These are phyloP conservation scores for Panagrolaimus sp. DNA, from an alignment of 1,140 invertebrate genomes.

Conservation along the genomic window DNA sequence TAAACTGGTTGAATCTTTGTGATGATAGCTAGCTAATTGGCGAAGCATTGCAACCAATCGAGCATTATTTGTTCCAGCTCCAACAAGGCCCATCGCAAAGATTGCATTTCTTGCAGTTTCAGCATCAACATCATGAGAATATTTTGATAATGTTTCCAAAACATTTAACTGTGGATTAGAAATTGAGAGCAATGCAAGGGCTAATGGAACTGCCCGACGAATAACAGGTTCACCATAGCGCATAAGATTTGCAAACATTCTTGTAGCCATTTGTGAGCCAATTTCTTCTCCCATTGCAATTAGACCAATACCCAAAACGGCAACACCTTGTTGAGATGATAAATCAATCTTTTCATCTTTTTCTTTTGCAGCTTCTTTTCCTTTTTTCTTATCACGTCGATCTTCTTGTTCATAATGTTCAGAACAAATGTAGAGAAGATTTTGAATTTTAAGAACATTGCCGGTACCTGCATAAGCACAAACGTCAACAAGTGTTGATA, in stretches of 20 bases:
- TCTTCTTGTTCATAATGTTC: conserved; percentile 79
- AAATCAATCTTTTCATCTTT: conserved; percentile 71
- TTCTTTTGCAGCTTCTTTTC: neutral
- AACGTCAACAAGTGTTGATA: conserved; percentile 80
- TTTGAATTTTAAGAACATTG: conserved; percentile 94
- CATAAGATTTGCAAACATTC: conserved; percentile 87
- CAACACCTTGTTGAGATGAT: conserved; percentile 88
- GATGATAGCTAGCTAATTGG: conserved; percentile 91
- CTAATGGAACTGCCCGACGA: conserved; percentile 86
- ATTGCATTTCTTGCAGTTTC: conserved; percentile 97
- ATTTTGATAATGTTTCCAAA: conserved; percentile 95
- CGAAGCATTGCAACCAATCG: conserved; percentile 87
- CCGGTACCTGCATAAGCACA: conserved; percentile 98
- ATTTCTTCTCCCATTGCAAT: conserved; percentile 99
- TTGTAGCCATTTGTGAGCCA: conserved; percentile 94
- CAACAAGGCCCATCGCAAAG: conserved; percentile 92
- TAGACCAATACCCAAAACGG: conserved; percentile 89
- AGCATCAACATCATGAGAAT: conserved; percentile 88
- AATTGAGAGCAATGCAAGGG: conserved; percentile 86
- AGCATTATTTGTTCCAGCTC: conserved; percentile 72
- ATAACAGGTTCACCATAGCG: conserved; percentile 96
- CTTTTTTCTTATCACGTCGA: neutral
- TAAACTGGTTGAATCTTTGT: conserved; percentile 84
- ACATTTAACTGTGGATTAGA: conserved; percentile 96
- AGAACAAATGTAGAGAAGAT: conserved; percentile 91